These are phyloP conservation scores for Leptopilina myrica DNA, from an alignment of 2,888 invertebrate genomes.

Conservation along the genomic window DNA sequence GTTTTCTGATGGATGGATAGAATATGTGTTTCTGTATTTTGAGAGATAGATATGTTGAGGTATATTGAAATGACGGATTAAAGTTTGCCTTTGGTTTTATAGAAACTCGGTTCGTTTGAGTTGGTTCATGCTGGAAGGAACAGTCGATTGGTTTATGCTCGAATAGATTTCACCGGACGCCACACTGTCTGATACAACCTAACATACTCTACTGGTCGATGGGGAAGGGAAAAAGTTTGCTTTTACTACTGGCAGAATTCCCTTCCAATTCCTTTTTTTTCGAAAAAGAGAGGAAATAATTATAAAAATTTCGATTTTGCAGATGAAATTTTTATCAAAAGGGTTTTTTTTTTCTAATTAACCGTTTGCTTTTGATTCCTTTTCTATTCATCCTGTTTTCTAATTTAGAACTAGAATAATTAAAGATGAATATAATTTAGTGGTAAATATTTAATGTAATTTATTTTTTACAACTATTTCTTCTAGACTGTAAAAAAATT, in stretches of 20 bases:
- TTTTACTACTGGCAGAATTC: conserved; percentile 43
- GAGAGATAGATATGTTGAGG: neutral
- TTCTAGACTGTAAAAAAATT: no score
- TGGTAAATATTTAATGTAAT: no score
- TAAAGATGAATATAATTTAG: no score
- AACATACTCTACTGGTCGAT: conserved; percentile 27
- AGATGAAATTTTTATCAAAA: no score
- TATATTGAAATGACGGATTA: conserved; percentile 33
- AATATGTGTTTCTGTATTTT: neutral
- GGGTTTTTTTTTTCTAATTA: no score
- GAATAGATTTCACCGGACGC: conserved; percentile 38
- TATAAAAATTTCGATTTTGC: no score
- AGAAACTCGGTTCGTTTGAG: conserved; percentile 36
- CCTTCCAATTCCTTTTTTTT: conserved; percentile 1
- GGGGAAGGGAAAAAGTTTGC: neutral
- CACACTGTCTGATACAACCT: conserved; percentile 42
- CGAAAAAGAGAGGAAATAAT: neutral
- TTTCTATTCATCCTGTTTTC: no score
- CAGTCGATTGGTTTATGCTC: conserved; percentile 41
- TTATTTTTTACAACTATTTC: no score
- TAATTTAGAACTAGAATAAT: no score
- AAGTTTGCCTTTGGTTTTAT: conserved; percentile 22
- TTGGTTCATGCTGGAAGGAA: conserved; percentile 34
- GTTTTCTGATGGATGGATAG: conserved; percentile 14
- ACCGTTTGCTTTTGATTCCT: no score